Evolutionary conservation across 2,797 vertebrate genomes (phyloP), one percentile per base, ranked within the genome.

Genomic region (Hemitrygon akajei): DNA sequence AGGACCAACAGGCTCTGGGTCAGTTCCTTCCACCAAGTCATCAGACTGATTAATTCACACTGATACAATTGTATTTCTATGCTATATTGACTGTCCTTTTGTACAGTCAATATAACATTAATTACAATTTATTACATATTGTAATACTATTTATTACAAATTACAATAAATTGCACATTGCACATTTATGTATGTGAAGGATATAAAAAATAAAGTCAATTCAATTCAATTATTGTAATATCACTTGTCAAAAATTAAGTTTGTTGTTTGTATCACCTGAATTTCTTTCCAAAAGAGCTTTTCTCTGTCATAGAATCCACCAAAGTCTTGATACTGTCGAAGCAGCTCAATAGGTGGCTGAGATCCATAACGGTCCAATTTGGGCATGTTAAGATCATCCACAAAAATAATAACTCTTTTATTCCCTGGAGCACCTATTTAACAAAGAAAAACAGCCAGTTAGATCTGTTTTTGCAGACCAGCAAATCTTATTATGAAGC

Each of bases 211-310:
- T 47, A 47, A 47, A 47, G 2, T 47, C 47, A 47, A 47, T 47
- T 47, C 47, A 47, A 47, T 47, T 47, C 47, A 47, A 47, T 92
- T 40, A 40, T 92, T 89, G 86, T 37, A 63, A 37, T 34, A 18
- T 37, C 27, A 27, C 3, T n/a, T 87, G 7, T 63, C 84, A 47
- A 75, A 92, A 5, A 25, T 73, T 73, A 73, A 34, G 9, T 22
- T 30, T 86, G n/a, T 47, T 91, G 47, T 71, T 93, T 47, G 25
- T 25, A 66, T 94, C 94, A 98, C 97, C 95, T 98, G 97, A 94
- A 98, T 97, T 94, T 98, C 97, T 94, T 98, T 98, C 97, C 96
- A 98, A 95, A 97, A 97, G 94, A 98, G 96, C 94, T 97, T 97
- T 1, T 95, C 96, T 94, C 97, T 96, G 95, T 98, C 97, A 93